A percentile compares a stretch with the other conserved stretches of the same genome.
These are phyloP conservation scores for Philhelius pedissequus DNA, from an alignment of 2,888 invertebrate species.

Conservation along the genomic window DNA sequence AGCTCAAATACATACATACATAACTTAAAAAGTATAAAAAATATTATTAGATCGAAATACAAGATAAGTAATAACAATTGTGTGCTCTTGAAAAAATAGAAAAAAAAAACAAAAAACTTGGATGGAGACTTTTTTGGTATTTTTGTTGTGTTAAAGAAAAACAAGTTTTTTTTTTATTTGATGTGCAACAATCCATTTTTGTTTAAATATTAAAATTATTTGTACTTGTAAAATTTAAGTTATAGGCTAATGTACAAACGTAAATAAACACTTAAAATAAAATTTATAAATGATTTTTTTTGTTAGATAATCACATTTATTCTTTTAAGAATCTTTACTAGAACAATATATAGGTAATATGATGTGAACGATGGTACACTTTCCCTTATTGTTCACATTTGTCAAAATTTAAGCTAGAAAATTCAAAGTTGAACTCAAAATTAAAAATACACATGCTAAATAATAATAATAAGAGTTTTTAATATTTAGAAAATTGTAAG, in stretches of 20 bases:
- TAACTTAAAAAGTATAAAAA: neutral
- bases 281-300: neutral
- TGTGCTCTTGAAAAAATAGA: neutral
- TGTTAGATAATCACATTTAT: neutral
- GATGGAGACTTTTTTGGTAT: constrained; percentile 16
- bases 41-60: neutral
- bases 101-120: neutral
- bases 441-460: no score
- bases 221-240: constrained; percentile 63
- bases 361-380: no score
- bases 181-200: constrained; percentile 31
- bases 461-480: no score
- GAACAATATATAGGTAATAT: no score
- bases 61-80: neutral
- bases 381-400: no score
- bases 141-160: neutral
- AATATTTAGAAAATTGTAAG: no score
- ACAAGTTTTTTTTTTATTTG: neutral
- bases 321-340: neutral
- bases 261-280: constrained; percentile 55
- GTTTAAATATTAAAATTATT: constrained; percentile 33
- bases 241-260: constrained; percentile 67
- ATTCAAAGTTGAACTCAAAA: no score
- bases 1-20: constrained; percentile 53
- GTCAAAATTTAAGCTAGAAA: no score